These are phyloP conservation scores for Molorchus minor DNA, from an alignment of 2,888 invertebrate species.

Conservation along the genomic window DNA sequence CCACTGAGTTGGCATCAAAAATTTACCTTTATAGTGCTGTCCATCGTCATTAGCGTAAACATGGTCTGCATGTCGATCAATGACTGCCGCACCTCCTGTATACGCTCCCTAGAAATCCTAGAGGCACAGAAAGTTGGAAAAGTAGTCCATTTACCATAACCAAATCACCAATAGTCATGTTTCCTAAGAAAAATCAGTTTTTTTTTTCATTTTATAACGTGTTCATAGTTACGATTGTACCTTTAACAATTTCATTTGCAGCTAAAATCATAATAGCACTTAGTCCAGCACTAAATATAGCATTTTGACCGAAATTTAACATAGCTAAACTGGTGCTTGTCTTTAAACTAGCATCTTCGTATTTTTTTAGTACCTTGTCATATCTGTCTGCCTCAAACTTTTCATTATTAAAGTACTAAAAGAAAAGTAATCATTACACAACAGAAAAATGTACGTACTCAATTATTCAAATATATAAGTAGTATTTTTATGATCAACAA, in stretches of 20 bases:
- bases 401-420: constrained; percentile 98
- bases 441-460: constrained; percentile 1
- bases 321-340: constrained; percentile 92
- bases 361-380: constrained; percentile 83
- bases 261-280: constrained; percentile 95
- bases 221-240: constrained; percentile 60
- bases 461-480: no score
- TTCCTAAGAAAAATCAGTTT: constrained; percentile 68
- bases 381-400: constrained; percentile 91
- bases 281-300: constrained; percentile 93
- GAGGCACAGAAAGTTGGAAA: constrained; percentile 95
- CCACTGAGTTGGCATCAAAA: no score
- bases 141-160: constrained; percentile 98
- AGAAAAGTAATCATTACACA: constrained; percentile 32
- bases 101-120: constrained; percentile 97
- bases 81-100: constrained; percentile 98
- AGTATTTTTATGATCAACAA: no score
- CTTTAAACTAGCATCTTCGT: constrained; percentile 92
- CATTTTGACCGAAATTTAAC: constrained; percentile 97
- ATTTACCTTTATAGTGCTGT: constrained; percentile 78
- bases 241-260: constrained; percentile 85
- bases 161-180: constrained; percentile 96
- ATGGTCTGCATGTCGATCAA: constrained; percentile 98
- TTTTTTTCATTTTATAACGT: not conserved
- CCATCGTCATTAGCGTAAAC: constrained; percentile 94